phyloP scores from a whole-genome alignment of 2,113 vertebrate species.

The Oryzias curvinotus region DNA sequence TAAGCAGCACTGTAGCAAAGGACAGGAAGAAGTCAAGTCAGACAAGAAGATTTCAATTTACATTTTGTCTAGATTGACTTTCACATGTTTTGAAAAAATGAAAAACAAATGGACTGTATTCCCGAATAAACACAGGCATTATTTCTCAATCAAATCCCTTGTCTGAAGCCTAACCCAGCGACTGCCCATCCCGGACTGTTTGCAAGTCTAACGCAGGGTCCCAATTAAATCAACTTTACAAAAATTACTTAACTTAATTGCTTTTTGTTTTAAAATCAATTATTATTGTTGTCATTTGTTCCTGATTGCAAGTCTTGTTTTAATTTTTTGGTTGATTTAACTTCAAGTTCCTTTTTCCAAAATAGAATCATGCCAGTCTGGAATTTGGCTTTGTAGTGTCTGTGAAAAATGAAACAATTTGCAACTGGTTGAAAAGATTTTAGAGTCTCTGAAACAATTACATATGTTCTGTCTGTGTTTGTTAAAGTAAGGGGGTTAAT shows the following conservation, averaged over 20 bases:
- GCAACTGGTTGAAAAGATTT: constrained; percentile 55
- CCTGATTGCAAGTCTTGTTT: constrained; percentile 4
- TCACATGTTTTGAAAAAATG: not conserved
- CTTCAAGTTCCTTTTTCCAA: constrained; percentile 17
- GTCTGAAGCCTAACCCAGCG: too few species aligned
- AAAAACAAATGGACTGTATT: not conserved
- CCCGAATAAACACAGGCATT: constrained; percentile 33
- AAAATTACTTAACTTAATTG: too few species aligned
- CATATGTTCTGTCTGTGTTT: constrained; percentile 38
- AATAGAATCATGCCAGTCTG: constrained; percentile 27
- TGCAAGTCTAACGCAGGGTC: too few species aligned
- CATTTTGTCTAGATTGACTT: not conserved
- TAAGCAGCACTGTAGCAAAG: constrained; percentile 1
- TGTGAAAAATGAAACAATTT: constrained; percentile 52
- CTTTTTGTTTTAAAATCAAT: not conserved
- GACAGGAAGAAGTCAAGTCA: not conserved
- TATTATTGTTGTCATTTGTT: constrained; percentile 10
- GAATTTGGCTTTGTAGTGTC: constrained; percentile 18
- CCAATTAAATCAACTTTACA: too few species aligned
- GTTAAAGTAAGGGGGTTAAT: constrained; percentile 52
- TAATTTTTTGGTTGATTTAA: constrained; percentile 1
- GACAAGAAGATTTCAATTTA: not conserved
- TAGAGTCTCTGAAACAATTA: constrained; percentile 68
- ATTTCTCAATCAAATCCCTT: constrained; percentile 7
- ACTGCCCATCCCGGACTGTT: too few species aligned